These are phyloP conservation scores for Chelmon rostratus DNA, from an alignment of 2,797 vertebrate species.

Conservation along the genomic window DNA sequence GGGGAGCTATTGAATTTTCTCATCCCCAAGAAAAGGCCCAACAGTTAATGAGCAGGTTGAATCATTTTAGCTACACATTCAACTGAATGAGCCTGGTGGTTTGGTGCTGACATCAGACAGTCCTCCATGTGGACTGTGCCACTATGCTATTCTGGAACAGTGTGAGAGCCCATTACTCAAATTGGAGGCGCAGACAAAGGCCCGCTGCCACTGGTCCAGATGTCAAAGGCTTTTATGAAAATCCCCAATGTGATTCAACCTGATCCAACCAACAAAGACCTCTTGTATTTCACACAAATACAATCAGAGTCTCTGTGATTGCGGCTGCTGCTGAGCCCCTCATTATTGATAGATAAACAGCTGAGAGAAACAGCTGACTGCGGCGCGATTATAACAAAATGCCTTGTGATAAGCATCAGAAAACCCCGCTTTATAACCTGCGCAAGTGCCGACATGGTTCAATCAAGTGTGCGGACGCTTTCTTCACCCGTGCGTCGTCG, in stretches of 20 bases:
- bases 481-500: conserved; percentile 24
- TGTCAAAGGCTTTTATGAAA: conserved; percentile 80
- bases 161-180: conserved; percentile 79
- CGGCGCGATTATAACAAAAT: conserved; percentile 55
- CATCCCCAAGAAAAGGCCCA: conserved; percentile 11
- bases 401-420: conserved; percentile 53
- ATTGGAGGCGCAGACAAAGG: conserved; percentile 80
- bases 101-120: conserved; percentile 48
- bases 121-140: conserved; percentile 38
- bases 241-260: conserved; percentile 75
- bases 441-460: conserved; percentile 26
- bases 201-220: conserved; percentile 73
- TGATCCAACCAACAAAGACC: conserved; percentile 74
- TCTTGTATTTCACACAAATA: conserved; percentile 69
- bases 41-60: conserved; percentile 49
- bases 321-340: conserved; percentile 65
- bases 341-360: conserved; percentile 77
- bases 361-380: conserved; percentile 67
- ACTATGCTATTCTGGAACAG: conserved; percentile 65
- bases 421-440: conserved; percentile 45
- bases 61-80: conserved; percentile 55
- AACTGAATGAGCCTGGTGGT: conserved; percentile 46
- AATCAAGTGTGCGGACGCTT: conserved; percentile 17
- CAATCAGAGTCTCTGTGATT: conserved; percentile 69
- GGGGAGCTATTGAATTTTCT: conserved; percentile 18